Evolutionary conservation across 2,888 invertebrate genomes (phyloP).

Genomic region (Kuschelorhynchus macadamiae): DNA sequence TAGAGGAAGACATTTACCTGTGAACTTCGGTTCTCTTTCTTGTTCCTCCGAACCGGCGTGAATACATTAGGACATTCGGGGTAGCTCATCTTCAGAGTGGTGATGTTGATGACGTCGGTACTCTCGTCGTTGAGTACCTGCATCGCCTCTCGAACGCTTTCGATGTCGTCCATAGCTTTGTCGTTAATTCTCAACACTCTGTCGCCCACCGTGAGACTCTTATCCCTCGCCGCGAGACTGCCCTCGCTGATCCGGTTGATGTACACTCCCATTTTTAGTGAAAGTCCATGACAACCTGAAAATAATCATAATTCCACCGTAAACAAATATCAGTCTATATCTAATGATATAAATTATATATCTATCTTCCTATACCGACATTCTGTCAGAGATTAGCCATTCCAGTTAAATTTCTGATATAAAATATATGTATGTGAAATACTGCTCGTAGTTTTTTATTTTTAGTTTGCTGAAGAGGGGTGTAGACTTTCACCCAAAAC

Average conservation of each 20-base stretch:
- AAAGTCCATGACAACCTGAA: constrained; percentile 75
- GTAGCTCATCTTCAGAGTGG: constrained; percentile 78
- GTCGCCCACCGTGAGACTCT: constrained; percentile 89
- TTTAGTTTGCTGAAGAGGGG: too few species aligned
- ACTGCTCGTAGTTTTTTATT: too few species aligned
- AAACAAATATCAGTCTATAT: too few species aligned
- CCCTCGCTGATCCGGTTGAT: constrained; percentile 92
- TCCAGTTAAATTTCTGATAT: too few species aligned
- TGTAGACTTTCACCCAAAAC: too few species aligned
- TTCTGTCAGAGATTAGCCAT: too few species aligned
- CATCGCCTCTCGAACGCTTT: constrained; percentile 84
- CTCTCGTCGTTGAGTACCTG: constrained; percentile 83
- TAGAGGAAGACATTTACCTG: too few species aligned
- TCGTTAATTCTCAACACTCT: constrained; percentile 93
- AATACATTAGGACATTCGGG: constrained; percentile 68
- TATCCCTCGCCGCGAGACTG: constrained; percentile 89
- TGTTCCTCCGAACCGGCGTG: constrained; percentile 68
- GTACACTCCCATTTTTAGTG: constrained; percentile 84
- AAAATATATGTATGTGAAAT: too few species aligned
- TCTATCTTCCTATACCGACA: too few species aligned
- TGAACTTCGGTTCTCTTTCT: constrained; percentile 83
- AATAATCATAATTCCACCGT: too few species aligned
- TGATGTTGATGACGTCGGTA: constrained; percentile 84
- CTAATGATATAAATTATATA: too few species aligned
- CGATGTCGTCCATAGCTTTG: constrained; percentile 87